Evolutionary conservation across 2,797 vertebrate species (phyloP), one percentile per base, ranked within the genome.

Genomic region (Neoniphon sammara): DNA sequence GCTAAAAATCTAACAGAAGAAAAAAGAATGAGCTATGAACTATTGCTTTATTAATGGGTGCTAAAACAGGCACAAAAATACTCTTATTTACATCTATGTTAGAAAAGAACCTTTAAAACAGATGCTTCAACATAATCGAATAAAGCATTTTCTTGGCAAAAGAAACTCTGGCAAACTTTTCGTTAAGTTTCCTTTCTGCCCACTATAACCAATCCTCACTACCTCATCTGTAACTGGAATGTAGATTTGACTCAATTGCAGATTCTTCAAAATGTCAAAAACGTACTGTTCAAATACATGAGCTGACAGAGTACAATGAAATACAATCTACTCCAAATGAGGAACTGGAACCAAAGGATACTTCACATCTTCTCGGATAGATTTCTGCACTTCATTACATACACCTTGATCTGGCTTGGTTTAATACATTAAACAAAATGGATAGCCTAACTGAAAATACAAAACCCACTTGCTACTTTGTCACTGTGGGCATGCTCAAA

Each of bases 21-120:
- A 7, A 34, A 34, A 17, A 34, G n/a, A 44, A 50, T n/a, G 27
- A 53, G 9, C 42, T 57, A 58, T 18, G 44, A 70, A 60, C 31
- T 64, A 72, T 49, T 83, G 85, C 89, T 94, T 95, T 95, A 93
- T 93, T 95, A 88, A 54, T 67, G 59, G 76, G 88, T 70, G 70
- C 57, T 66, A 79, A 81, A 88, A 89, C 83, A 83, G 84, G 82
- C 85, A 92, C 82, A 92, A 93, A 93, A 94, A 94, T 93, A 94
- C 87, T 93, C 90, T 92, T 92, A 93, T 94, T 89, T 94, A 93
- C 93, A 94, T 74, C 55, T 80, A 86, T 39, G 75, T 85, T 87
- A 79, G 82, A 80, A 90, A 68, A 27, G 42, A 64, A 77, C 39
- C 20, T 23, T 82, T 80, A 82, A 81, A 80, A 80, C 36, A 71